Evolutionary conservation across 2,113 vertebrate genomes (phyloP).

Genomic region (Microtus pennsylvanicus): DNA sequence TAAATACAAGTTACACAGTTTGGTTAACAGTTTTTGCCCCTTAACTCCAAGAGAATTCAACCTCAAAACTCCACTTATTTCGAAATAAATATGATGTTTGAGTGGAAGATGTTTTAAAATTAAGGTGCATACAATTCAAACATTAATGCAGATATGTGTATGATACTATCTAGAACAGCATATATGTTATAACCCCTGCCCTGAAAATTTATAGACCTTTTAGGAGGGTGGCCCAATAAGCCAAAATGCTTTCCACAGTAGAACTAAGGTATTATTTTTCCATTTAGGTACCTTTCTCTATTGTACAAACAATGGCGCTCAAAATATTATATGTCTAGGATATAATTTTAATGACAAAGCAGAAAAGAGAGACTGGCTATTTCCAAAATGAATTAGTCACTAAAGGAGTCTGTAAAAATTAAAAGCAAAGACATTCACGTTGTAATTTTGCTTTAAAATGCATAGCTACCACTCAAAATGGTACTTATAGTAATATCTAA

Average conservation of each 20-base stretch:
- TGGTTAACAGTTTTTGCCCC: background rate
- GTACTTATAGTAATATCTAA: conserved; percentile 1
- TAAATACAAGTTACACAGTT: conserved; percentile 8
- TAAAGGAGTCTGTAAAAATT: conserved; percentile 17
- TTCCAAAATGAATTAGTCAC: background rate
- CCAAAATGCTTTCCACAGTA: conserved; percentile 2
- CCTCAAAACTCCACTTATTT: background rate
- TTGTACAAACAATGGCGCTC: background rate
- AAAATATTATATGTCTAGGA: background rate
- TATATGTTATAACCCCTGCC: too few relatives aligned
- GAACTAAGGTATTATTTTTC: background rate
- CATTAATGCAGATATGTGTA: background rate
- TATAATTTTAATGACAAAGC: background rate
- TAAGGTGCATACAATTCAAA: background rate
- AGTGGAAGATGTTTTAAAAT: conserved; percentile 21
- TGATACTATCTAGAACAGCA: background rate
- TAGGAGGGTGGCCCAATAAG: background rate
- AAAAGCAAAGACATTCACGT: conserved; percentile 10
- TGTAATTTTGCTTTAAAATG: conserved; percentile 29
- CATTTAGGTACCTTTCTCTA: background rate
- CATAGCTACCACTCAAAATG: conserved; percentile 10
- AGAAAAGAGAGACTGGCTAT: background rate
- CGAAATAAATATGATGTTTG: background rate
- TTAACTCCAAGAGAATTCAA: conserved; percentile 57
- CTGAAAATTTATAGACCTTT: background rate